These are phyloP conservation scores for Passer montanus DNA, from an alignment of 2,113 vertebrate genomes.

Conservation along the genomic window DNA sequence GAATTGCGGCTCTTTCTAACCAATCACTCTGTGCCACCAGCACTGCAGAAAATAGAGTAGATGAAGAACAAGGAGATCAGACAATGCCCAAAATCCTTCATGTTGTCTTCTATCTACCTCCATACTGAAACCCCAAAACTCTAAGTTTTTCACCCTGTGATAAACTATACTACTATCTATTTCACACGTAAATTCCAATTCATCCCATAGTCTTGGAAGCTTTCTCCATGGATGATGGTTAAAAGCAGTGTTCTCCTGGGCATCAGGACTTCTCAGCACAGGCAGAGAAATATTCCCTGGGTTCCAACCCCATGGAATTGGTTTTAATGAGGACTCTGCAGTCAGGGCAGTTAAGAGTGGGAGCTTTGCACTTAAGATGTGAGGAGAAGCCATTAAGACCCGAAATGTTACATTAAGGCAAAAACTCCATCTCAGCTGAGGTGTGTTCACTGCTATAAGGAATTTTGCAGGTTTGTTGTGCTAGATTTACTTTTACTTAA, in stretches of 20 bases:
- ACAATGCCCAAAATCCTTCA: background rate
- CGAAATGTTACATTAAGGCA: background rate
- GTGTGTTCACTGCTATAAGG: background rate
- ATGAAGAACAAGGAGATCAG: background rate
- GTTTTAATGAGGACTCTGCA: background rate
- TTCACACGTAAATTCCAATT: background rate
- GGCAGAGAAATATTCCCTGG: background rate
- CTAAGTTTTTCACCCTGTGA: background rate
- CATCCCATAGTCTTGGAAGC: background rate
- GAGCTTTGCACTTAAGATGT: fast-evolving
- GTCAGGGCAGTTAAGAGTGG: background rate
- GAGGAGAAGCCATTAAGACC: background rate
- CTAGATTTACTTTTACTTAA: background rate
- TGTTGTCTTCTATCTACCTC: background rate
- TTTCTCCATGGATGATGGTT: background rate
- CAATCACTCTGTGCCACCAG: background rate
- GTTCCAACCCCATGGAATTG: background rate
- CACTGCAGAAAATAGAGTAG: background rate
- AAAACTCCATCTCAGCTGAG: background rate
- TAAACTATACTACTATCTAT: background rate
- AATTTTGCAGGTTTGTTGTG: background rate
- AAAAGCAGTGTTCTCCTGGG: background rate
- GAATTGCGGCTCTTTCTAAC: background rate
- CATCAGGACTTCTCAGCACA: background rate
- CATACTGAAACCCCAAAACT: background rate